These are phyloP conservation scores for Oreochromis mossambicus DNA, from an alignment of 2,797 vertebrate genomes.

Conservation along the genomic window DNA sequence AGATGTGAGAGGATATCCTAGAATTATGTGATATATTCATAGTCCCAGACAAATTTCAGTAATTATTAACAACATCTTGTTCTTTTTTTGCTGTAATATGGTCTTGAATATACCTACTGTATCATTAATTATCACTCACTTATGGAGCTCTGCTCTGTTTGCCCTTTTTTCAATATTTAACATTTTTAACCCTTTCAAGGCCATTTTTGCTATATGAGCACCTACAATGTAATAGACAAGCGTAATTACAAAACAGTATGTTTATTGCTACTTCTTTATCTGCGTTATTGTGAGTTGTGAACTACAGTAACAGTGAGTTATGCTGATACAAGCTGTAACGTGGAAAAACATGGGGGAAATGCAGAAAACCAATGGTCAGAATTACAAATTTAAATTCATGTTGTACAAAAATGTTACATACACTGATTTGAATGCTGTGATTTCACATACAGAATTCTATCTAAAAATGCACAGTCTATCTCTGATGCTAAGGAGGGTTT, in stretches of 20 bases:
- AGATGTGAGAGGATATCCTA: neutral
- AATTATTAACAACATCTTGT: neutral
- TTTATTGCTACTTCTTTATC: neutral
- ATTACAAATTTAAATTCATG: neutral
- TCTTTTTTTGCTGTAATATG: neutral
- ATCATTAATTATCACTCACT: neutral
- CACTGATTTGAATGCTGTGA: fast-evolving
- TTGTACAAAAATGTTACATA: neutral
- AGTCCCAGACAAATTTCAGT: neutral
- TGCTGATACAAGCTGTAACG: neutral
- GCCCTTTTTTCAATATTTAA: neutral
- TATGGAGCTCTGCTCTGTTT: neutral
- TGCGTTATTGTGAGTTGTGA: fast-evolving
- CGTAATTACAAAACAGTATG: neutral
- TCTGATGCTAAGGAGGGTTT: neutral
- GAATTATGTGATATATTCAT: neutral
- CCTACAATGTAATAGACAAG: neutral
- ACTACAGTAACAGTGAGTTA: neutral
- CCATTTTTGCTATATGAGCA: neutral
- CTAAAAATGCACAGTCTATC: neutral
- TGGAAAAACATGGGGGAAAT: neutral
- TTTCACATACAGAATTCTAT: neutral
- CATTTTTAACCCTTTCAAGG: neutral
- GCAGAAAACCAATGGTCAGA: neutral
- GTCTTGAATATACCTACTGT: neutral